Percentiles rank a stretch among this genome's conserved stretches.
These are phyloP conservation scores for Ophion costatus DNA, from an alignment of 2,888 invertebrate genomes.

Conservation along the genomic window DNA sequence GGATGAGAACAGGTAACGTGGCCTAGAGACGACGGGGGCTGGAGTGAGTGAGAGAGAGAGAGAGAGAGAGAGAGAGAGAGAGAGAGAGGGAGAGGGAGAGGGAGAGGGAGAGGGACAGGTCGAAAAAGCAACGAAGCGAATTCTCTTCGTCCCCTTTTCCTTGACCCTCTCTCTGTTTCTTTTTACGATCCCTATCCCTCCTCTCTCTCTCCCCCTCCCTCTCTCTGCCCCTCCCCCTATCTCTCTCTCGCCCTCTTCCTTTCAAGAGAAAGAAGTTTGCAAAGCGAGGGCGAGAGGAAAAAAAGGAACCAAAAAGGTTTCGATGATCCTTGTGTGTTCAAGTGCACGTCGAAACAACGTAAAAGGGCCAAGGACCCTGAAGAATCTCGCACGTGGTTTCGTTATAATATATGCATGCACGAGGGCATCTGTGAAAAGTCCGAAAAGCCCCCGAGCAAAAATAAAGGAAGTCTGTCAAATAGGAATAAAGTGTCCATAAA, in stretches of 20 bases:
- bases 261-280: background rate
- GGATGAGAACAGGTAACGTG: background rate
- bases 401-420: background rate
- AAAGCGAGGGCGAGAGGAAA: background rate
- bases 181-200: too few relatives aligned
- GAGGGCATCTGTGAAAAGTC: background rate
- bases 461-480: background rate
- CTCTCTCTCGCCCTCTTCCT: too few relatives aligned
- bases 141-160: too few relatives aligned
- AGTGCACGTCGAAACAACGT: conserved; percentile 24
- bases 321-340: conserved; percentile 13
- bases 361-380: conserved; percentile 52
- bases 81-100: background rate
- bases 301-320: conserved; percentile 13
- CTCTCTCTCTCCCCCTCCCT: too few relatives aligned
- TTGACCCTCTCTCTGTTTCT: too few relatives aligned
- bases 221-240: too few relatives aligned
- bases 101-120: too few relatives aligned
- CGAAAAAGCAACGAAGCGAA: too few relatives aligned
- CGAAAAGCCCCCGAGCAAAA: background rate
- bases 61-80: background rate
- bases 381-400: conserved; percentile 39
- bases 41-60: background rate
- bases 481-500: too few relatives aligned
- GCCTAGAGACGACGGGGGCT: background rate